Evolutionary conservation across 1,140 invertebrate species (phyloP).

Genomic region (Helicoverpa armigera): DNA sequence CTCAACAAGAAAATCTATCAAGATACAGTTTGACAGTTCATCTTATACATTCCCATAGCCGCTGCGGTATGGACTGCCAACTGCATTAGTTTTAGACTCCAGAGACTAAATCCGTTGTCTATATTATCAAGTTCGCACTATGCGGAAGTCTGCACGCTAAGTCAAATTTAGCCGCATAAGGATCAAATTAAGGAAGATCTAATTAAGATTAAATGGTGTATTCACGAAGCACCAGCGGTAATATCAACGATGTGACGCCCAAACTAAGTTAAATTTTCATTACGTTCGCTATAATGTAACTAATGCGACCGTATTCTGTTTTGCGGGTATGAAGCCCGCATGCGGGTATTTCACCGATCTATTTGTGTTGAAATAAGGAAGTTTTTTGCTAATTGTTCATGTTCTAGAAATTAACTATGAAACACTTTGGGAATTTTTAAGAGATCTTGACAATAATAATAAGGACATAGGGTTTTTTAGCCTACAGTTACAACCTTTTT

Average conservation of each 20-base stretch:
- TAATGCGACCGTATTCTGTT: too few relatives aligned
- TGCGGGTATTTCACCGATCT: neutral
- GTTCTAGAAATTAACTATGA: too few relatives aligned
- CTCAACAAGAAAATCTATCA: too few relatives aligned
- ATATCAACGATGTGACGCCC: neutral
- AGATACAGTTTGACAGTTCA: too few relatives aligned
- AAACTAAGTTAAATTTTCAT: slow-evolving; percentile 2
- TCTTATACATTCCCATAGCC: too few relatives aligned
- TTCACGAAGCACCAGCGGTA: neutral
- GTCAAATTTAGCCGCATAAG: slow-evolving; percentile 10
- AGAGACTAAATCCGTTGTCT: neutral
- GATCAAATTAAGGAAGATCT: slow-evolving; percentile 9
- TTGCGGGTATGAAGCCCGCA: neutral
- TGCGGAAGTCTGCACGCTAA: neutral
- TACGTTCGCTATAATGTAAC: too few relatives aligned
- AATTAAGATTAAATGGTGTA: slow-evolving; percentile 34
- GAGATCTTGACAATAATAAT: too few relatives aligned
- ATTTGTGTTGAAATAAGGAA: too few relatives aligned
- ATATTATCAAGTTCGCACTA: neutral
- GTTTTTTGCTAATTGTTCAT: too few relatives aligned
- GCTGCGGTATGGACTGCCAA: neutral
- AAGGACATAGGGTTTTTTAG: too few relatives aligned
- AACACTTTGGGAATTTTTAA: too few relatives aligned
- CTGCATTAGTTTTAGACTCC: neutral
- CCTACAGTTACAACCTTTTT: too few relatives aligned